Evolutionary conservation across 2,113 vertebrate genomes (phyloP).

Genomic region (Hemiprocne comata): DNA sequence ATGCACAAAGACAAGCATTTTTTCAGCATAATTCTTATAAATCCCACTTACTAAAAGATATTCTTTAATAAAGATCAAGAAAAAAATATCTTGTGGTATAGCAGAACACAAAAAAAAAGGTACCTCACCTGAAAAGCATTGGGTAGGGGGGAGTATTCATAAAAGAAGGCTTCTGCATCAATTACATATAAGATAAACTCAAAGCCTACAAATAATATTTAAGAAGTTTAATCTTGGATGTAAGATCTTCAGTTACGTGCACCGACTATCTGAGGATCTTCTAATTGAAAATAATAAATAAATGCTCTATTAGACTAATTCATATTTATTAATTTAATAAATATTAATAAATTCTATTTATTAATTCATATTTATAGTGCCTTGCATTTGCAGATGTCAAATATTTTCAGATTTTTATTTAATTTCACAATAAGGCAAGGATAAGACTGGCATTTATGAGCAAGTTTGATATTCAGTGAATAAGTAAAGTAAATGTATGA

Average conservation of each 20-base stretch:
- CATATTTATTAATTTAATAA: too few relatives aligned
- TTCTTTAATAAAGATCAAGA: not conserved
- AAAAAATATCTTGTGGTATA: not conserved
- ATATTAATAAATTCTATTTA: too few relatives aligned
- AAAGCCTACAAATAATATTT: not conserved
- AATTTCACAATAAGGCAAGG: not conserved
- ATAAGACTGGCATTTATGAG: not conserved
- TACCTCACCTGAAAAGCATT: not conserved
- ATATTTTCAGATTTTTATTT: not conserved
- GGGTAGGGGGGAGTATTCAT: accelerated
- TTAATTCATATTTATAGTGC: not conserved
- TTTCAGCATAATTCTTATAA: not conserved
- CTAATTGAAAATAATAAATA: not conserved
- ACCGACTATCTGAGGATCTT: not conserved
- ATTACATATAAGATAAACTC: not conserved
- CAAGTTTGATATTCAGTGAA: not conserved
- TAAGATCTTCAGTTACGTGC: not conserved
- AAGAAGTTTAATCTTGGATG: not conserved
- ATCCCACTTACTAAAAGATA: not conserved
- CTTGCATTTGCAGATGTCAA: not conserved
- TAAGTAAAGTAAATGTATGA: not conserved
- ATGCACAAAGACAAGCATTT: not conserved
- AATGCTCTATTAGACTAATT: not conserved
- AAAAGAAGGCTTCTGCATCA: not conserved
- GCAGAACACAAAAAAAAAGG: not conserved